Conservation (phyloP, 2,113 vertebrate genomes). For the Heterotis niloticus region DNA sequence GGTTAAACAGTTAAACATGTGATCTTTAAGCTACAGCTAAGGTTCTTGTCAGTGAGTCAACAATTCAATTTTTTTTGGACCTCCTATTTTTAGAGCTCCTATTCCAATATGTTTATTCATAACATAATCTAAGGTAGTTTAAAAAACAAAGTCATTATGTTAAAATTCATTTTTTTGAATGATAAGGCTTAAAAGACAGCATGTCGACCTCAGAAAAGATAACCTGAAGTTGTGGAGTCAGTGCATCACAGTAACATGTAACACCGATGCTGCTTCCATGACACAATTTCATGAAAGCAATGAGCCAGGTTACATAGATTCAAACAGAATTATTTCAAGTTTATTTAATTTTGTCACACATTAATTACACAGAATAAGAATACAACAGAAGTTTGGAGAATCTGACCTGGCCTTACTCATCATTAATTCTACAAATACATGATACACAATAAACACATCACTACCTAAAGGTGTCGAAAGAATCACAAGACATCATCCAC, state of each 20-base stretch:
- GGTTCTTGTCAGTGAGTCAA: no score
- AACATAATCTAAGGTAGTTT: background rate
- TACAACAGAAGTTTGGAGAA: constrained; percentile 61
- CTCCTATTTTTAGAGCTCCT: no score
- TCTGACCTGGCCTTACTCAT: constrained; percentile 52
- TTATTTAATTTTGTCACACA: constrained; percentile 71
- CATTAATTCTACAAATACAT: constrained; percentile 70
- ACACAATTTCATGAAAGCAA: constrained; percentile 28
- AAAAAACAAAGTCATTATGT: background rate
- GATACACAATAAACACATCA: constrained; percentile 71
- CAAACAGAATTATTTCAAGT: constrained; percentile 68
- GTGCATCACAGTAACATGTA: no score
- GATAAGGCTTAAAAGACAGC: no score
- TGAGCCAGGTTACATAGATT: constrained; percentile 48
- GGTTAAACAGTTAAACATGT: no score
- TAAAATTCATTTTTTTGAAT: background rate
- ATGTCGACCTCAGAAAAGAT: no score
- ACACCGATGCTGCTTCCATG: background rate
- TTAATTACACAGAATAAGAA: constrained; percentile 67
- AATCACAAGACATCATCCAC: constrained; percentile 71
- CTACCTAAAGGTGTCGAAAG: constrained; percentile 65
- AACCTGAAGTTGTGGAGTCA: no score
- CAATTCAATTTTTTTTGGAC: no score
- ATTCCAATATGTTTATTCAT: no score
- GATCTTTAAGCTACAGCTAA: no score